Conservation (phyloP, 2,888 invertebrate genomes). For the Margaritifera margaritifera region DNA sequence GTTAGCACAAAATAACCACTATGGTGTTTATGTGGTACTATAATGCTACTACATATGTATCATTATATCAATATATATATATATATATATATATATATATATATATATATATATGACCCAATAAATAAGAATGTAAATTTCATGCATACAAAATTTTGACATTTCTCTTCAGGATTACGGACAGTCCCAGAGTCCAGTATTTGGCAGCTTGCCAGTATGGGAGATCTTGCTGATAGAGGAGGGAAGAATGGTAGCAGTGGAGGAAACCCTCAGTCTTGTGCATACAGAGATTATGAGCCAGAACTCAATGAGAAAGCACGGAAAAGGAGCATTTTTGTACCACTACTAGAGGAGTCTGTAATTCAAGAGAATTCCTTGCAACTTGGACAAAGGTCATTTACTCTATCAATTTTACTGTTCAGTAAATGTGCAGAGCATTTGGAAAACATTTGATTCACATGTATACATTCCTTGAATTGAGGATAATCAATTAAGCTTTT, state of each 20-base stretch:
- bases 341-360: conserved; percentile 52
- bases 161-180: conserved; percentile 15
- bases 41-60: too few species aligned
- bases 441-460: too few species aligned
- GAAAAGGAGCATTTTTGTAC: conserved; percentile 51
- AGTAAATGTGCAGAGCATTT: too few species aligned
- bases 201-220: conserved; percentile 21
- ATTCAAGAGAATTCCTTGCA: conserved; percentile 50
- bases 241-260: conserved; percentile 1
- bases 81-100: not conserved
- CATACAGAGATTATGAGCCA: conserved; percentile 60
- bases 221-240: conserved; percentile 9
- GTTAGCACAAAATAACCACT: too few species aligned
- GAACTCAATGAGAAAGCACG: conserved; percentile 6
- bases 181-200: conserved; percentile 15
- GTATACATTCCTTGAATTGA: too few species aligned
- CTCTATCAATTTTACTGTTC: not conserved
- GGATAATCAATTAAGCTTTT: too few species aligned
- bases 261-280: conserved; percentile 18
- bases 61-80: too few species aligned
- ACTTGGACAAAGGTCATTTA: conserved; percentile 55
- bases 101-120: not conserved
- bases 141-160: not conserved
- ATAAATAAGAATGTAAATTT: not conserved
- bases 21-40: too few species aligned